These are phyloP conservation scores for Lymantria monacha DNA, from an alignment of 2,888 invertebrate genomes.

Conservation along the genomic window DNA sequence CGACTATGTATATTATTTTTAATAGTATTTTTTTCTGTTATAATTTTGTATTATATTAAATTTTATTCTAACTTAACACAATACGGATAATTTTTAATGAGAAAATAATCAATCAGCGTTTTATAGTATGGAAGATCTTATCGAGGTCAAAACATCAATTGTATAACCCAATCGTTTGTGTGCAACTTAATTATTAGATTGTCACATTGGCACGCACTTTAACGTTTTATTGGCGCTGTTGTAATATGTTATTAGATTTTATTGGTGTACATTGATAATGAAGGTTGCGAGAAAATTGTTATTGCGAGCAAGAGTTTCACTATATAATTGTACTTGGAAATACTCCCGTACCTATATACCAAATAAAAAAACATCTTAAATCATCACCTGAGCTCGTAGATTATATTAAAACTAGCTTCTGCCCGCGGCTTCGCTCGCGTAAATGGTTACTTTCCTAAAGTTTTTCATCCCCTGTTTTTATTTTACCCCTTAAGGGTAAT, in stretches of 20 bases:
- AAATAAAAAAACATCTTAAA: too few species aligned
- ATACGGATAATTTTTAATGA: too few species aligned
- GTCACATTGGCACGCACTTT: conserved; percentile 31
- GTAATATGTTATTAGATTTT: conserved; percentile 23
- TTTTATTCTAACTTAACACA: too few species aligned
- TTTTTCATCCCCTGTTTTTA: too few species aligned
- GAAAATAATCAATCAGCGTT: not conserved
- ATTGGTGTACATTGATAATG: conserved; percentile 8
- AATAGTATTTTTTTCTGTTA: too few species aligned
- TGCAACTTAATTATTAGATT: conserved; percentile 29
- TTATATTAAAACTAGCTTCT: too few species aligned
- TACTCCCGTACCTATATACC: not conserved
- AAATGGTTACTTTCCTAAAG: too few species aligned
- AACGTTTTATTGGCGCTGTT: conserved; percentile 16
- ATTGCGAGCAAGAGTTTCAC: not conserved
- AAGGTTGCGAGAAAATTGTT: conserved; percentile 6
- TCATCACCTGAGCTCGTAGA: too few species aligned
- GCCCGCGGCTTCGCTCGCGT: too few species aligned
- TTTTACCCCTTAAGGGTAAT: too few species aligned
- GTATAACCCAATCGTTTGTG: conserved; percentile 22
- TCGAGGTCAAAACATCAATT: conserved; percentile 17
- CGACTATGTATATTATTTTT: too few species aligned
- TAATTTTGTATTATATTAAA: too few species aligned
- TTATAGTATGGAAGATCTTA: conserved; percentile 3
- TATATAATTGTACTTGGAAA: not conserved